Evolutionary conservation across 64 coral and sea anemone genomes (phyloP), one percentile per base, ranked within the genome.

Genomic region (Porites australiensis): DNA sequence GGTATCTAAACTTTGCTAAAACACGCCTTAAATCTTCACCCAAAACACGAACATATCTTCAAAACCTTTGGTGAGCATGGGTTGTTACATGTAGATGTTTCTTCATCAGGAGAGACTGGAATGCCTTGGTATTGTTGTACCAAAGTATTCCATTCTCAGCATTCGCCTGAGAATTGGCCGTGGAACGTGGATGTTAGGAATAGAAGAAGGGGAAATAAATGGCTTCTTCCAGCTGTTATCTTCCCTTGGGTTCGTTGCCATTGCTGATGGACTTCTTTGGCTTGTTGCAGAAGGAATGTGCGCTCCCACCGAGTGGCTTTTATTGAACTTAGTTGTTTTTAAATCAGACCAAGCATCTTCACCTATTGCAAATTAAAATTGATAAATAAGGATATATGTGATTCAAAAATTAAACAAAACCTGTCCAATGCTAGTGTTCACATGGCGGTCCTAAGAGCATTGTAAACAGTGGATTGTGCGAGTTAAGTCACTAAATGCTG

Each of bases 141-240:
- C 97, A 96, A 98, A 96, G 79, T 98, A 98, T 58, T 96, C 91
- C 63, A 74, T 88, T 79, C 82, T 68, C 63, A 98, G 68, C 97
- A 98, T 98, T 67, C 88, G 74, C 77, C 96, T 98, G 6, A 98
- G 69, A 49, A 72, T 83, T 47, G 90, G 76, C 48, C 94, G 55
- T 71, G 97, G 97, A 15, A 98, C 88, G 37, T 92, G 83, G 86
- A 51, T 90, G 50, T 74, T 55, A 66, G 97, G 77, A 86, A 98
- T 98, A 5, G 97, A 98, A 7, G 94, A 85, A 7, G 97, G 82
- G 19, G 68, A 91, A 43, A 90, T 96, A 16, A 96, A 98, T 15
- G 69, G 68, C 77, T 91, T 82, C n/a, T 89, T 83, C 0, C 12
- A 74, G 52, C 37, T 69, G 50, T n/a, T 37, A 37, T 58, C 53